Base-by-base conservation (phyloP, 2,888 invertebrate genomes). In the Drosophila recens region DNA sequence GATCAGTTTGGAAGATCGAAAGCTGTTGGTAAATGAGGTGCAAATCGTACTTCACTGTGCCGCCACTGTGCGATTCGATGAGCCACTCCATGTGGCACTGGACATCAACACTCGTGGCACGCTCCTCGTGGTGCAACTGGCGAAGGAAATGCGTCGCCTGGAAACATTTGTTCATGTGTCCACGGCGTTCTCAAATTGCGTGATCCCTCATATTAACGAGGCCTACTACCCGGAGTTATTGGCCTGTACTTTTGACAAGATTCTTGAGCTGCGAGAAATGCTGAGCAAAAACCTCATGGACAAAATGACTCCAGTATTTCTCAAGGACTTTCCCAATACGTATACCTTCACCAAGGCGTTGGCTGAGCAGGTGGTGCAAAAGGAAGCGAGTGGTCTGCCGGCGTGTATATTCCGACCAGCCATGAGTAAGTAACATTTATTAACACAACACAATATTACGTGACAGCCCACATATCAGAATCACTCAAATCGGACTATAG, bases 21-120 rank as follows among this genome's bases (percentile, higher is more conserved):
- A 74, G 36, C 67, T 87, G 15, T 69, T 93, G 13, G 73, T 79
- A 27, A 73, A 90, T 36, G 87, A 90, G 49, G 87, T 89, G 34
- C 93, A 95, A 82, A 93, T 95, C 65, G 94, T 95, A 9, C 96
- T 98, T 92, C 98, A 98, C 90, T 96, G 96, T 10, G 98, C 98
- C 0, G 98, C 98, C 0, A 98, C 98, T 0, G 97, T 98, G 4
- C 84, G 90, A 36, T 96, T 96, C 87, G 95, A 96, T 91, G 96
- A 96, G 89, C 94, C 94, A 43, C 92, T 96, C 5, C 94, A 94
- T 91, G 91, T 94, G 11, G 95, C 96, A 0, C 93, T 95, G 51
- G 94, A 94, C 76, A 95, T 96, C 92, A 96, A 96, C 92, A 94
- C 96, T 1, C 91, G 94, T 17, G 96, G 95, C 51, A 95, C 95